Evolutionary conservation across 2,888 invertebrate genomes (phyloP).

Genomic region (Conistra vaccinii): DNA sequence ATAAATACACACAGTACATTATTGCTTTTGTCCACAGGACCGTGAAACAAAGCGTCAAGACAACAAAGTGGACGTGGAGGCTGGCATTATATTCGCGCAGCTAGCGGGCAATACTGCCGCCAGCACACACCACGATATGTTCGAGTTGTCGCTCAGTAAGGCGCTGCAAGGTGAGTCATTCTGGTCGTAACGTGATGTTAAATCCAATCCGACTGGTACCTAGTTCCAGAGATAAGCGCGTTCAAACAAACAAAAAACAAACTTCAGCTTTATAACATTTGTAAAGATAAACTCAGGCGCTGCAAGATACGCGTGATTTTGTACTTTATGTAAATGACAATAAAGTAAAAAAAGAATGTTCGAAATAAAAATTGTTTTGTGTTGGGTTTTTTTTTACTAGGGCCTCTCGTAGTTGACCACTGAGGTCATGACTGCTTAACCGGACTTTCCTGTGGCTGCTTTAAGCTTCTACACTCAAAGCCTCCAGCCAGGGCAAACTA

Average conservation of each 20-base stretch:
- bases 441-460: no score
- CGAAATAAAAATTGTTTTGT: background rate
- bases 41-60: conserved; percentile 64
- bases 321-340: background rate
- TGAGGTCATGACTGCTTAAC: no score
- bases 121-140: conserved; percentile 93
- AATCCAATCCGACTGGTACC: no score
- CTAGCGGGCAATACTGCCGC: conserved; percentile 77
- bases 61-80: conserved; percentile 80
- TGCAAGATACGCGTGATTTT: no score
- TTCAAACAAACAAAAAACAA: no score
- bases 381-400: no score
- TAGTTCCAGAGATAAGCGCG: no score
- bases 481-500: no score
- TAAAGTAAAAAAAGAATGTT: background rate
- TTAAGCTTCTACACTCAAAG: no score
- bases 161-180: conserved; percentile 93
- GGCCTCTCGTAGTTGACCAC: no score
- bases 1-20: background rate
- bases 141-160: conserved; percentile 97
- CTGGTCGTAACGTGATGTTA: background rate
- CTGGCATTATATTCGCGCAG: conserved; percentile 84
- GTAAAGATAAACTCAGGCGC: no score
- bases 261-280: no score
- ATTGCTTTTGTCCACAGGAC: conserved; percentile 62